phyloP scores from a whole-genome alignment of 2,113 vertebrate genomes.

The Aptenodytes forsteri region DNA sequence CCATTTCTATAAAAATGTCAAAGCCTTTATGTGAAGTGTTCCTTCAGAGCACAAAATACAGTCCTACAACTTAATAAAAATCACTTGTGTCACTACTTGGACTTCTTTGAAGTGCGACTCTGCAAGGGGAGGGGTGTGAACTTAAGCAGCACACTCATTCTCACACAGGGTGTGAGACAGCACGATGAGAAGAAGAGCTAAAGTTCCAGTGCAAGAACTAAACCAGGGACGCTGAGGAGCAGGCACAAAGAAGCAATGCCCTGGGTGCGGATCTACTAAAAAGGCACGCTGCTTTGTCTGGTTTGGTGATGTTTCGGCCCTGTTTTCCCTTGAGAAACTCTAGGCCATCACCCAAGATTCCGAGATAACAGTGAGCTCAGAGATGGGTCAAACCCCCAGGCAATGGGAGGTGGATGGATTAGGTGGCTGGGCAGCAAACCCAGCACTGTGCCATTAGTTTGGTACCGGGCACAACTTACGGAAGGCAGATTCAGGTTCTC shows the following conservation, averaged over 20 bases:
- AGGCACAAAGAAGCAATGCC: neutral
- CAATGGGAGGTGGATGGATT: neutral
- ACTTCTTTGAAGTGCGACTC: neutral
- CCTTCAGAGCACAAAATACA: neutral
- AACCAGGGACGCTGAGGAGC: neutral
- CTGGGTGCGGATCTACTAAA: neutral
- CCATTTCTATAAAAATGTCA: conserved; percentile 34
- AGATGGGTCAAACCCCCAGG: neutral
- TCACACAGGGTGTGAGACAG: neutral
- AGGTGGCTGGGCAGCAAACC: fast-evolving
- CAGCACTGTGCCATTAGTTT: neutral
- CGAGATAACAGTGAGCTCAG: neutral
- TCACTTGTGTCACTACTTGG: neutral
- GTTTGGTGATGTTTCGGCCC: neutral
- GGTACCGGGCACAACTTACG: neutral
- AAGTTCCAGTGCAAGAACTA: neutral
- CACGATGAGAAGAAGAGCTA: neutral
- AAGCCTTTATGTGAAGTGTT: neutral
- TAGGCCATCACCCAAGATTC: neutral
- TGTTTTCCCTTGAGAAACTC: neutral
- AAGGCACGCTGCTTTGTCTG: neutral
- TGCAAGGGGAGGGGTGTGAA: neutral
- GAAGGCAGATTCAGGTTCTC: neutral
- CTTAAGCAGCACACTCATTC: neutral
- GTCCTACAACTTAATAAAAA: neutral